phyloP scores from a whole-genome alignment of 1,140 invertebrate genomes.

The Drosophila serrata region DNA sequence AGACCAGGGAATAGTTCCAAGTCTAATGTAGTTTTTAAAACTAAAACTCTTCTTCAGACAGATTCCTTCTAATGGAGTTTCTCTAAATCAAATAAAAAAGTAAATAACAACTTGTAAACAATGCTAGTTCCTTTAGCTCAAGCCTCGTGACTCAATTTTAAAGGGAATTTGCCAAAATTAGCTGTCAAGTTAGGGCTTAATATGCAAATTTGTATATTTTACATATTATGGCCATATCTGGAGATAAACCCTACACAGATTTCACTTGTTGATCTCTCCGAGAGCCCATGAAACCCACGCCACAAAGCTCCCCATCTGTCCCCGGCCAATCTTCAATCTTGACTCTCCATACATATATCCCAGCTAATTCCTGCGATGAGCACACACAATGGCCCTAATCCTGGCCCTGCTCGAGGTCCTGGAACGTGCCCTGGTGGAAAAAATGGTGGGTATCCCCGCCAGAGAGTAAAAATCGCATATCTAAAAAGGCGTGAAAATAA shows the following conservation, averaged over 20 bases:
- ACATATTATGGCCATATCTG: constrained; percentile 1
- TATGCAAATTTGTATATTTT: neutral
- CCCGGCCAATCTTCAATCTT: constrained; percentile 19
- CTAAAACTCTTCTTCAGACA: too few relatives aligned
- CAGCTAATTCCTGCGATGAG: constrained; percentile 39
- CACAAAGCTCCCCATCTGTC: constrained; percentile 12
- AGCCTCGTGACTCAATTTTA: neutral
- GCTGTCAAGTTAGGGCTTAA: neutral
- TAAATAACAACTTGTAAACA: too few relatives aligned
- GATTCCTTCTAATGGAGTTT: too few relatives aligned
- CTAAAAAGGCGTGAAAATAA: constrained; percentile 85
- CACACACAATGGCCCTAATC: constrained; percentile 19
- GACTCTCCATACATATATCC: constrained; percentile 35
- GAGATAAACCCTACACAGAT: neutral
- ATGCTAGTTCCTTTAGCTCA: neutral
- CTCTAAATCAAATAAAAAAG: too few relatives aligned
- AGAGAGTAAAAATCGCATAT: constrained; percentile 69
- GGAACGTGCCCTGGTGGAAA: constrained; percentile 14
- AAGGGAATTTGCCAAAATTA: too few relatives aligned
- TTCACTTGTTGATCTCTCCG: constrained; percentile 24
- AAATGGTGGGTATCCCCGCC: neutral
- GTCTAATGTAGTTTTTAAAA: too few relatives aligned
- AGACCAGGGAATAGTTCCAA: neutral
- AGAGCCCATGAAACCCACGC: neutral
- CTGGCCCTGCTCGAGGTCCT: neutral